Base-by-base conservation (phyloP, 2,888 invertebrate species). In the Himalopsyche kuldschensis region DNA sequence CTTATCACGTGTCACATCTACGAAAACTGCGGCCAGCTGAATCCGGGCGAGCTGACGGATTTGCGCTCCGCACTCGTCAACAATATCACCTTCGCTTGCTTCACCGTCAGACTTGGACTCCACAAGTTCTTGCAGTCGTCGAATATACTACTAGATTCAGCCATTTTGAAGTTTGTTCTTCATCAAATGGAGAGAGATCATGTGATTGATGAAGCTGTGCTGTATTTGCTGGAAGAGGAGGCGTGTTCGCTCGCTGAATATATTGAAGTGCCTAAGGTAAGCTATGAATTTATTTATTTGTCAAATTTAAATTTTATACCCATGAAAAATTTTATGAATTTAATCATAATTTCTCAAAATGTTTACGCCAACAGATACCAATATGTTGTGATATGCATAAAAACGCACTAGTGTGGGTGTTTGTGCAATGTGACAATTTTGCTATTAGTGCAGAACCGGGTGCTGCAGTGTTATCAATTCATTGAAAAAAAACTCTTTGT, bases 41-140 rank as follows among this genome's bases (percentile, higher is more conserved):
- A 93, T 82, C 97, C 98, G 0, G 99, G 98, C 0, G 94, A 97
- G 24, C 90, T 99, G 82, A 99, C 99, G 0, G 99, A 99, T 90
- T 89, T 99, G 84, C 92, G 99, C 48, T 98, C 99, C 0, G 97
- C 99, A 0, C 92, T 99, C 3, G 99, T 99, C 3, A 99, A 99
- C 89, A 99, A 99, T 88, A 95, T 96, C 84, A 99, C 98, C 0
- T 97, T 99, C 88, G 99, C 97, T 0, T 95, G 97, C 31, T 93
- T 98, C 80, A 94, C 97, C 5, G 97, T 98, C 17, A 95, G 97
- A 86, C 93, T 96, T 89, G 94, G 95, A 17, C 93, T 99, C 85
- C 97, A 99, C 88, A 96, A 96, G 87, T 95, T 92, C 89, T 90
- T 96, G 83, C 88, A 94, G 78, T 89, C 91, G 47, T 91, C 92